Conservation (phyloP, 2,888 invertebrate species). For the Diarsia dahlii region DNA sequence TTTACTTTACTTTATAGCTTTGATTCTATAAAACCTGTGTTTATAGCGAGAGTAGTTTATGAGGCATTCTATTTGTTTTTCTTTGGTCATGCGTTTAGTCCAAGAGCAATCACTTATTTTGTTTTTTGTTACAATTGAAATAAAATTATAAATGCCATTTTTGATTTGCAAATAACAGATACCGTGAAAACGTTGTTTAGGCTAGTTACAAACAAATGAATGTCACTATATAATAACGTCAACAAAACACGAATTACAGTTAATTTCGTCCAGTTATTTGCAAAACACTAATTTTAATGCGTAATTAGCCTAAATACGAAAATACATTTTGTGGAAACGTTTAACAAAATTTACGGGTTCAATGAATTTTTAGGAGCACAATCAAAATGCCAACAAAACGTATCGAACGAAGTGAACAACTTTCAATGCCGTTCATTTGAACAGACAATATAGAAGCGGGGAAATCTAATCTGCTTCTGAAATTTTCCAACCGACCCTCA, state of each 20-base stretch:
- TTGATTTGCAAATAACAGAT: not conserved
- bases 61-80: not conserved
- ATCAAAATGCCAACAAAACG: slow-evolving; percentile 57
- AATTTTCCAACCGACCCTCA: slow-evolving; percentile 85
- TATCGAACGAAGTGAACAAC: slow-evolving; percentile 68
- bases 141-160: not conserved
- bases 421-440: slow-evolving; percentile 73
- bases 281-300: slow-evolving; percentile 27
- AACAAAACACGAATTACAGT: slow-evolving; percentile 22
- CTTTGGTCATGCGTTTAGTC: not conserved
- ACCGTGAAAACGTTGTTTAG: not conserved
- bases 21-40: slow-evolving; percentile 4
- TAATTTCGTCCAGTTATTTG: slow-evolving; percentile 30
- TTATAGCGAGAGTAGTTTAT: not conserved
- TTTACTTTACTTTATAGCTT: slow-evolving; percentile 10
- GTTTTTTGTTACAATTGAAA: not conserved
- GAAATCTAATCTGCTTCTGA: slow-evolving; percentile 84
- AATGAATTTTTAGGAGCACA: slow-evolving; percentile 50
- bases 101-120: not conserved
- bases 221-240: slow-evolving; percentile 20
- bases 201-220: slow-evolving; percentile 6
- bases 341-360: slow-evolving; percentile 34
- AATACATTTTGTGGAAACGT: slow-evolving; percentile 18
- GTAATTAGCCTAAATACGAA: slow-evolving; percentile 32
- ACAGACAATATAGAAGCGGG: slow-evolving; percentile 76